Conservation (phyloP, 2,797 vertebrate genomes). For the Ciconia nigra region DNA sequence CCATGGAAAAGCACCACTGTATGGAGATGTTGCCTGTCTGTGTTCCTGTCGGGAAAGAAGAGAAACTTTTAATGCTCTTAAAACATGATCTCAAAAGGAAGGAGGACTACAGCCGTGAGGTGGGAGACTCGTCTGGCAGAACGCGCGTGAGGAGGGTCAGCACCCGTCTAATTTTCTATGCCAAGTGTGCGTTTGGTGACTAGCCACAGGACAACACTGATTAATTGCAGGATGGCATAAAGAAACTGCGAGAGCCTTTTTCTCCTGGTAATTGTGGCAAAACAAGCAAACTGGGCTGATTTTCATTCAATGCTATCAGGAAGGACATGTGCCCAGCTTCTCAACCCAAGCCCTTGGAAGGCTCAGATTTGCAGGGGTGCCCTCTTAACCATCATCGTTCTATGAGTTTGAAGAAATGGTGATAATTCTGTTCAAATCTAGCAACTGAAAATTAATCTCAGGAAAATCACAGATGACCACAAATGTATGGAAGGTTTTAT, state of each 20-base stretch:
- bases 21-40: constrained; percentile 68
- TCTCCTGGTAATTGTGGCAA: background rate
- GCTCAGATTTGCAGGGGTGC: background rate
- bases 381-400: background rate
- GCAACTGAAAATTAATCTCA: background rate
- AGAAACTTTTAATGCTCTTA: constrained; percentile 39
- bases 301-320: background rate
- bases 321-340: background rate
- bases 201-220: background rate
- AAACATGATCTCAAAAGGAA: background rate
- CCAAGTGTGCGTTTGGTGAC: background rate
- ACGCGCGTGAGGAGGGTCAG: background rate
- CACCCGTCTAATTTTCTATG: background rate
- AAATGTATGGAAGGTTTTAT: background rate
- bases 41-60: constrained; percentile 75
- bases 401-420: background rate
- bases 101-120: background rate
- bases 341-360: background rate
- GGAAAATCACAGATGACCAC: background rate
- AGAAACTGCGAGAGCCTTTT: background rate
- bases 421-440: background rate
- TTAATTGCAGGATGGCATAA: background rate
- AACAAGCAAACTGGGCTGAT: background rate
- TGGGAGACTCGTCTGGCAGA: background rate
- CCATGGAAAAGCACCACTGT: constrained; percentile 76